Base-by-base conservation (phyloP, 2,113 vertebrate genomes). In the Polypterus senegalus region DNA sequence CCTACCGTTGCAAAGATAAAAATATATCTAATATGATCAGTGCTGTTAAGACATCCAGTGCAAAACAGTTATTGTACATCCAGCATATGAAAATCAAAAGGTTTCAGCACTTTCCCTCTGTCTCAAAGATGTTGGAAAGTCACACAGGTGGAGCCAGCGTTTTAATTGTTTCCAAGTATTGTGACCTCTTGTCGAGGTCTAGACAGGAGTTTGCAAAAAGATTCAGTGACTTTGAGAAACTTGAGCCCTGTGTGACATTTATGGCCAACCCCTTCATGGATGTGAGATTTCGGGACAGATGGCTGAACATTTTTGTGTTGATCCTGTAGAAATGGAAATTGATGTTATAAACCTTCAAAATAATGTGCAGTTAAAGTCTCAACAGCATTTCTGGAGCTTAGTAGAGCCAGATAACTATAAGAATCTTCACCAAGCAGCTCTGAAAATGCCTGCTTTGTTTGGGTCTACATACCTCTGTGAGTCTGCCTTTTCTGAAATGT, bases 401-500 rank as follows among this genome's bases (percentile, higher is more conserved):
- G 43, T 49, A 56, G 59, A 62, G 8, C n/a, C 44, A 62, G 60
- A 52, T 48, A 57, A 54, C 9, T 57, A 70, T n/a, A 64, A 48
- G 8, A 59, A 59, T 7, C 44, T 60, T 45, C 46, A 43, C 53
- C n/a, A 56, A 60, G 53, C 59, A 49, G 57, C 57, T 2, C 47
- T 54, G 46, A 61, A 67, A 63, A 5, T 7, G 43, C 45, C 54
- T 52, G 52, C 47, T 46, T 69, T 60, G 27, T 66, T 65, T 63
- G 60, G 61, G 2, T 66, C 60, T 44, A 66, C 60, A 59, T 64
- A 60, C 27, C 59, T 69, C 9, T 67, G 65, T 47, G 7, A 27
- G 27, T 27, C 61, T 48, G 62, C n/a, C 3, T 70, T 63, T 69
- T 69, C 60, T 59, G 61, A 64, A 65, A 62, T 60, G 48, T 67